Evolutionary conservation across 2,888 invertebrate species (phyloP), one percentile per base, ranked within the genome.

Genomic region (Cephus pygmeus): DNA sequence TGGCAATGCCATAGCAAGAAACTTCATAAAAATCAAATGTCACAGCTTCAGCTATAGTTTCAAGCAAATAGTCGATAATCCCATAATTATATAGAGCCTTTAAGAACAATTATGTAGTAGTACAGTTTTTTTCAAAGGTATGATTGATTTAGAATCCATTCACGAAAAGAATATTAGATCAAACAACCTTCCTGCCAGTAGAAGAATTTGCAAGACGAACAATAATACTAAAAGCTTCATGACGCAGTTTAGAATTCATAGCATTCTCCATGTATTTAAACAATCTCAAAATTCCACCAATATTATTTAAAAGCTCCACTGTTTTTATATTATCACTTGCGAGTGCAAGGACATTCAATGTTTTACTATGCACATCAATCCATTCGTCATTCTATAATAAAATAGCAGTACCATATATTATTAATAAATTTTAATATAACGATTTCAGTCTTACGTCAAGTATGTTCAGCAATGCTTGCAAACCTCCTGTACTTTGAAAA

Each of bases 401-500:
- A 80, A 73, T 40, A 73, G 1, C 12, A 56, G 36, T 75, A 30
- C 68, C 34, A 34, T 78, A 34, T 30, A 69, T 79, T 31, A 76
- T 40, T 36, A 36, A 71, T 33, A 71, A 34, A 68, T n/a, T 76
- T 36, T 73, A 35, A 73, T 77, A 12, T 12, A 77, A 75, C 9
- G 15, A 71, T 34, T 31, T 71, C 69, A 40, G 31, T 73, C 86
- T 89, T 82, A 93, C 94, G 88, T 93, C 93, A 23, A 94, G 88
- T 77, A 94, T 92, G 87, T 93, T 92, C 83, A 93, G 92, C 12
- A 93, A 87, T 81, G 92, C 91, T 82, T 92, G 79, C 40, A 93
- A 91, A 1, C 93, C 93, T 30, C 92, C 92, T 0, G 93, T 93
- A 2, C 91, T 90, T 23, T 92, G 90, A 78, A 94, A 94, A 0